phyloP scores from a whole-genome alignment of 2,797 vertebrate species.

The Falco concolor region DNA sequence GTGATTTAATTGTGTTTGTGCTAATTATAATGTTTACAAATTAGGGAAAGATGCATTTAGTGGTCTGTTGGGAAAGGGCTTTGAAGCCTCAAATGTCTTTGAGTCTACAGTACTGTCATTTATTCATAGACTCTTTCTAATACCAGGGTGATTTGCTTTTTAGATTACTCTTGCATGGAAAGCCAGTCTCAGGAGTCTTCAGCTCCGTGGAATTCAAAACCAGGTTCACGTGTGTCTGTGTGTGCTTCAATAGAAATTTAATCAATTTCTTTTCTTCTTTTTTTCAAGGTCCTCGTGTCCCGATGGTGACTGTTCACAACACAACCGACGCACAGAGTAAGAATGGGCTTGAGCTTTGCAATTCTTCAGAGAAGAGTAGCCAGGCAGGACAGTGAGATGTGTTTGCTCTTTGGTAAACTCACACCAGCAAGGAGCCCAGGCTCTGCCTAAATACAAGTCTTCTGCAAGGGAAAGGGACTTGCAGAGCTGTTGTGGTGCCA shows the following conservation, averaged over 20 bases:
- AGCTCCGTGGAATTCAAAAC: background rate
- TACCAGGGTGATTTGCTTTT: constrained; percentile 32
- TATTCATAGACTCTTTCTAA: constrained; percentile 34
- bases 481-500: background rate
- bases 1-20: constrained; percentile 16
- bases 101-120: constrained; percentile 13
- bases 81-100: background rate
- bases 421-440: background rate
- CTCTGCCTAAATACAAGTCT: background rate
- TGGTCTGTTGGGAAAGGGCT: background rate
- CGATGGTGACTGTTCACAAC: constrained; percentile 76
- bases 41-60: background rate
- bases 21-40: constrained; percentile 46
- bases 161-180: constrained; percentile 18
- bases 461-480: background rate
- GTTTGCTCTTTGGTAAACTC: background rate
- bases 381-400: background rate
- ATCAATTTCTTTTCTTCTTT: background rate
- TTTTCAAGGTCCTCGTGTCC: constrained; percentile 76
- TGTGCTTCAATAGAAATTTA: background rate
- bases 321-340: constrained; percentile 73
- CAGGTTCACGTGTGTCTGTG: background rate
- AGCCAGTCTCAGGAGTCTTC: background rate
- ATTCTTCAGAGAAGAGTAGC: background rate
- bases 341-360: background rate